Conservation (phyloP, 2,797 vertebrate species). For the Propithecus perrieri region DNA sequence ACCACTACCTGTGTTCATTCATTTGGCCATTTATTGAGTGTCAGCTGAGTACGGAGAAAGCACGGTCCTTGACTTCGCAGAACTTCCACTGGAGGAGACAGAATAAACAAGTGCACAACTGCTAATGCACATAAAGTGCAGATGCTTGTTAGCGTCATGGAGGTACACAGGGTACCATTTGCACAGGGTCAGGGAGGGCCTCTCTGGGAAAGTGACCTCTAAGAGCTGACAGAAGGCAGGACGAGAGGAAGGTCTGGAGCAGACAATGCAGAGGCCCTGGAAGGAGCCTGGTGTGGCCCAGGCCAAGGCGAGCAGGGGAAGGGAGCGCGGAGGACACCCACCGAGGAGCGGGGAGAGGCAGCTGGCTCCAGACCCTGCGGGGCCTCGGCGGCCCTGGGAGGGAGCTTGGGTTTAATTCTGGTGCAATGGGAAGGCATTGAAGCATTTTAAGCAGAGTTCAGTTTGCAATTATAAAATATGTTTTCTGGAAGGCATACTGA, state of each 20-base stretch:
- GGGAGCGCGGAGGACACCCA: not conserved
- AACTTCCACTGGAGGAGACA: not conserved
- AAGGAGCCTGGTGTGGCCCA: not conserved
- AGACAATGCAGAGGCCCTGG: not conserved
- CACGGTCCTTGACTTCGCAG: not conserved
- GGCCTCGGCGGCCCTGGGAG: no score
- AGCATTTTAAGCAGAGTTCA: not conserved
- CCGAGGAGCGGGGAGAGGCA: not conserved
- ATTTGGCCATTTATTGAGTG: not conserved
- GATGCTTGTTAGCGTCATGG: not conserved
- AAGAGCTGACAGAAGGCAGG: not conserved
- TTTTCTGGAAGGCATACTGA: not conserved
- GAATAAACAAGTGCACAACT: not conserved
- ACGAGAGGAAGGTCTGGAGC: no score
- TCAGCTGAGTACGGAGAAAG: not conserved
- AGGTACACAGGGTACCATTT: not conserved
- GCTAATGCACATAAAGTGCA: not conserved
- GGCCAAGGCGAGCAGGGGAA: not conserved
- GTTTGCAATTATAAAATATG: not conserved
- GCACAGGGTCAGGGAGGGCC: not conserved
- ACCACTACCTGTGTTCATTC: not conserved
- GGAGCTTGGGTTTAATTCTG: not conserved
- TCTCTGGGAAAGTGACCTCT: not conserved
- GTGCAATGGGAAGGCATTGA: not conserved
- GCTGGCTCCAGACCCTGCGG: no score